Base-by-base conservation (phyloP, 2,113 vertebrate genomes). In the Ptyas mucosa region DNA sequence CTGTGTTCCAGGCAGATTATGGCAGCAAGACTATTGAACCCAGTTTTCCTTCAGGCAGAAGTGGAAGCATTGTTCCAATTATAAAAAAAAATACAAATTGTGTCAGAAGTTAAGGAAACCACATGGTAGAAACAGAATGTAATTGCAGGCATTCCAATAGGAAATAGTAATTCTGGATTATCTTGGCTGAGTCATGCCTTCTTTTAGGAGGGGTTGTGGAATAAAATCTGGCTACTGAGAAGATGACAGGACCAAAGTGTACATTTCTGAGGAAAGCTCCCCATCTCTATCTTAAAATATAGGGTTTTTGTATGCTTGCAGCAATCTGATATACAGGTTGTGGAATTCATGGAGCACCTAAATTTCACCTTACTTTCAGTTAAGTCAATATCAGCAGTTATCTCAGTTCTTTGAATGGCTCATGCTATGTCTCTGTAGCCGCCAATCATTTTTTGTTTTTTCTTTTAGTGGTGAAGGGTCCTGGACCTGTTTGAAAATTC, bases 391-490 rank as follows among this genome's bases (percentile, higher is more conserved):
- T 39, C 75, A 21, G 34, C 18, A 39, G 34, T 81, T 81, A 43
- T 39, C 18, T 81, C 18, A 43, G 18, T 81, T 81, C 34, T 81
- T 43, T 43, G 18, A 81, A 21, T 21, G 7, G 75, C 18, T 43
- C n/a, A 21, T 8, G 21, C 88, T 20, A 39, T 49, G 14, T 24
- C 18, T 23, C 11, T 14, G 11, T 43, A 9, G 94, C 7, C 1
- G 34, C 1, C 15, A 34, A 89, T 5, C 12, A 12, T 1, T 18
- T 23, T 43, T 34, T 69, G 49, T 11, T 90, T n/a, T 10, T 7
- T 75, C 69, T 96, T 96, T 11, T 97, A 99, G 99, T 0, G 99
- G 98, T 1, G 98, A 98, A 39, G 97, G 98, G 90, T 98, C 98
- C 0, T 97, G 99, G 94, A 96, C 96, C 49, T 99, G 99, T 87